phyloP scores from a whole-genome alignment of 2,888 invertebrate species.

The Cremastobaeus sp. region DNA sequence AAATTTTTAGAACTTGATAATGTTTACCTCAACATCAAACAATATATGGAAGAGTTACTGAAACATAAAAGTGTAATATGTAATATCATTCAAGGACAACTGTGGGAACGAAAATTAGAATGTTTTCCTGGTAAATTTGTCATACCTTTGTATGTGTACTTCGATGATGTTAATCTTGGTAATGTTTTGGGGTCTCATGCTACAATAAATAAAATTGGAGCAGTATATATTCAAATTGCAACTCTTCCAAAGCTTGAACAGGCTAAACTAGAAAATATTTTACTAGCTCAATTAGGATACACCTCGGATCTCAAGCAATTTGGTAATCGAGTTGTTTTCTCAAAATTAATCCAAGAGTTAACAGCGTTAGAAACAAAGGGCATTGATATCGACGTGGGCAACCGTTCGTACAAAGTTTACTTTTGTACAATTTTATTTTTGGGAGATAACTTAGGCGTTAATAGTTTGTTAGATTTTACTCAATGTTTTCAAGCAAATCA shows the following conservation, averaged over 20 bases:
- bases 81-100: not conserved
- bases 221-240: constrained; percentile 32
- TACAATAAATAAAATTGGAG: constrained; percentile 22
- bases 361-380: constrained; percentile 13
- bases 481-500: constrained; percentile 19
- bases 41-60: not conserved
- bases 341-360: constrained; percentile 20
- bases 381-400: constrained; percentile 7
- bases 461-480: constrained; percentile 10
- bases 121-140: not conserved
- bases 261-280: constrained; percentile 30
- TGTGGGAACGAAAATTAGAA: not conserved
- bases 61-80: not conserved
- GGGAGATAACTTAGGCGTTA: constrained; percentile 33
- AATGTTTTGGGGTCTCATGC: constrained; percentile 25
- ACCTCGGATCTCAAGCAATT: constrained; percentile 21
- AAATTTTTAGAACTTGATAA: constrained; percentile 28
- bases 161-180: not conserved
- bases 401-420: constrained; percentile 1
- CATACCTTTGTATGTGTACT: constrained; percentile 7
- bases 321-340: constrained; percentile 8
- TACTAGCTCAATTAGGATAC: constrained; percentile 2
- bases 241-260: constrained; percentile 15
- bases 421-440: constrained; percentile 8
- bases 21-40: not conserved